Evolutionary conservation across 2,888 invertebrate genomes (phyloP).

Genomic region (Nematopogon swammerdamellus): DNA sequence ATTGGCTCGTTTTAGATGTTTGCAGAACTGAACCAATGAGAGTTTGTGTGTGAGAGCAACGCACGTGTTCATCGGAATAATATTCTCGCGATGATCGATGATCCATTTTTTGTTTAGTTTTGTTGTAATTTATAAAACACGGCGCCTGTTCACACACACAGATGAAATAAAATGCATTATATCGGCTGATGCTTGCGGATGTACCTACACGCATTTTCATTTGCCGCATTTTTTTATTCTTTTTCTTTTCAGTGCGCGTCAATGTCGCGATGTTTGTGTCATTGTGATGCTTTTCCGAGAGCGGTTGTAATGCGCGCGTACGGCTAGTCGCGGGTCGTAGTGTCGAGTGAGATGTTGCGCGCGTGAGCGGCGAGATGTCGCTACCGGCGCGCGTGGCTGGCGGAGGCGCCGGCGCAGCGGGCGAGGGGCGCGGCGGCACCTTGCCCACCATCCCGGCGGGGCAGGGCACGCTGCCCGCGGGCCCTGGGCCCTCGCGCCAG

Average conservation of each 20-base stretch:
- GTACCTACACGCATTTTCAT: neutral
- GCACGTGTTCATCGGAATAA: no score
- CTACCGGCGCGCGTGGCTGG: neutral
- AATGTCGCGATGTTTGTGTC: neutral
- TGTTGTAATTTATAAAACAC: no score
- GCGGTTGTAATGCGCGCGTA: neutral
- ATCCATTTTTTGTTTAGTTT: no score
- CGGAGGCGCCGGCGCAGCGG: neutral
- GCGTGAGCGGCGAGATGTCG: neutral
- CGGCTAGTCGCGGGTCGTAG: neutral
- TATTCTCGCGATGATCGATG: no score
- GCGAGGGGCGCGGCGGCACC: slow-evolving; percentile 10
- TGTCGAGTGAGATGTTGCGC: neutral
- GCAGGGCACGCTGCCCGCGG: slow-evolving; percentile 42
- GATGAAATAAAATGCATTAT: no score
- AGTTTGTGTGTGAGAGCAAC: no score
- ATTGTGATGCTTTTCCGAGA: neutral
- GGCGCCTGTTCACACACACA: no score
- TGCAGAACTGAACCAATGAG: no score
- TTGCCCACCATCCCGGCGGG: slow-evolving; percentile 30
- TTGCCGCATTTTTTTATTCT: neutral
- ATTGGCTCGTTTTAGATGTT: no score
- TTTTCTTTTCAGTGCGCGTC: slow-evolving; percentile 1
- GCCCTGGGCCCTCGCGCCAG: slow-evolving; percentile 64
- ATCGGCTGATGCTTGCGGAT: no score